Evolutionary conservation across 2,888 invertebrate genomes (phyloP).

Genomic region (Meteorus colon): DNA sequence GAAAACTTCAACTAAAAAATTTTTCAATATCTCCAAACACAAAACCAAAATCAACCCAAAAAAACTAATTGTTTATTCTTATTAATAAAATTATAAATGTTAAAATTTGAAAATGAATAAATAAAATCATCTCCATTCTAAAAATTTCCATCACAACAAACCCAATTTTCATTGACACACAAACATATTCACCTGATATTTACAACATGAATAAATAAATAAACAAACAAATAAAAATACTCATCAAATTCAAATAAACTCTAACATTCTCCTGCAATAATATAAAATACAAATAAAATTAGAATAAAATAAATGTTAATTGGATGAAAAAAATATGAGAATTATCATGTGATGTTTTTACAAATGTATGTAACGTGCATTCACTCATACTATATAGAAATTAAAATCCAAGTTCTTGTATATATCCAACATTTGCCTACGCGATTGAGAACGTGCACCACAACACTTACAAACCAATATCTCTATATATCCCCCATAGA

Average conservation of each 20-base stretch:
- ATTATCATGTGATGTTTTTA: not conserved
- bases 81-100: no score
- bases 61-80: no score
- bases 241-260: not conserved
- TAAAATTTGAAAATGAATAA: no score
- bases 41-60: no score
- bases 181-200: no score
- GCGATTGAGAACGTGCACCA: not conserved
- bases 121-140: no score
- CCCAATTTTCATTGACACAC: no score
- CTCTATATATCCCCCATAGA: constrained; percentile 27
- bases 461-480: not conserved
- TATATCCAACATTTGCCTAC: not conserved
- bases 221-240: no score
- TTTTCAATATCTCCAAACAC: no score
- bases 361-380: not conserved
- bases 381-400: not conserved
- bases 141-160: no score
- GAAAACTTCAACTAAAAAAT: no score
- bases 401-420: not conserved
- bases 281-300: not conserved
- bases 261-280: not conserved
- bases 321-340: not conserved
- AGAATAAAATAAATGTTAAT: not conserved
- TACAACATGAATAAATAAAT: no score